phyloP scores from a whole-genome alignment of 2,888 invertebrate genomes.

The Drosophila austrosaltans region DNA sequence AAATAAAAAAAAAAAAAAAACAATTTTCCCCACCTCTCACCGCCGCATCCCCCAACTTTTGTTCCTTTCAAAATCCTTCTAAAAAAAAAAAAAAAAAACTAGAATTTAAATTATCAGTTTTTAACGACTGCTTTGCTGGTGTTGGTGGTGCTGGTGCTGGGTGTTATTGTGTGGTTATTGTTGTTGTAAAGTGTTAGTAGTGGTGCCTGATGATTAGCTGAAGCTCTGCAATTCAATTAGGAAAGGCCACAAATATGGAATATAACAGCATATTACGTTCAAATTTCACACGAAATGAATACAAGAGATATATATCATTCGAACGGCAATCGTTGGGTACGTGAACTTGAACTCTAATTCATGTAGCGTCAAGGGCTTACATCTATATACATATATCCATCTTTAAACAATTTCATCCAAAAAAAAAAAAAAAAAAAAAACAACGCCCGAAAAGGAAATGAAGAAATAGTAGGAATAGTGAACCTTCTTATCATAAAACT shows the following conservation, averaged over 20 bases:
- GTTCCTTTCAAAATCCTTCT: neutral
- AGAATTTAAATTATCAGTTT: constrained; percentile 25
- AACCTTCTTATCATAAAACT: constrained; percentile 5
- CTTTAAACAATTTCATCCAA: constrained; percentile 6
- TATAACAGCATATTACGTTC: constrained; percentile 70
- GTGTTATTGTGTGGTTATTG: too few species aligned
- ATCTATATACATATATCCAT: neutral
- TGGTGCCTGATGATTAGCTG: neutral
- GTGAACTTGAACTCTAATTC: constrained; percentile 55
- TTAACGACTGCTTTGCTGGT: neutral
- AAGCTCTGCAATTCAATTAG: constrained; percentile 7
- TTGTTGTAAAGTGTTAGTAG: neutral
- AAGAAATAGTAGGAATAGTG: neutral
- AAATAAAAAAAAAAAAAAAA: too few species aligned
- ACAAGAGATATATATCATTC: constrained; percentile 80
- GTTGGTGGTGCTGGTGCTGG: neutral
- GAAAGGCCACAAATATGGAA: constrained; percentile 51
- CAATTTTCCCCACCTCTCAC: too few species aligned
- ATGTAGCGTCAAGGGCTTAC: neutral
- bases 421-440: neutral
- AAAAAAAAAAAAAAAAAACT: neutral
- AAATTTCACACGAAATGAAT: constrained; percentile 79
- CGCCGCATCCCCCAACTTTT: too few species aligned
- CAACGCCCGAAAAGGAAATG: neutral
- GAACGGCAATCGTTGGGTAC: constrained; percentile 78